Conservation (phyloP, 2,113 vertebrate genomes). For the Alethe castanea region DNA sequence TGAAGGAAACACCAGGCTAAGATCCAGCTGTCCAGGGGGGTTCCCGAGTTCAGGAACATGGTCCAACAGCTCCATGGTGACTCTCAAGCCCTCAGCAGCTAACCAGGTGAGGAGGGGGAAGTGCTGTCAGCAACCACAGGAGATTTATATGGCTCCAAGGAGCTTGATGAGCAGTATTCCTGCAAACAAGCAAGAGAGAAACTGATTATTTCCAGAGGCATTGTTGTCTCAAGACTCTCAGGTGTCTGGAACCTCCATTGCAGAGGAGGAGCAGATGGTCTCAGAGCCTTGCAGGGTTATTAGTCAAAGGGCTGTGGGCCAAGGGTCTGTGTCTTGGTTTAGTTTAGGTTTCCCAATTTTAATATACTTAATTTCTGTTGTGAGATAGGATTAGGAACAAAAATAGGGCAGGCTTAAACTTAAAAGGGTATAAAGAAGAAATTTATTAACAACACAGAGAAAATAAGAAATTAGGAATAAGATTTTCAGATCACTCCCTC, state of each 20-base stretch:
- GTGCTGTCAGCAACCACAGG: neutral
- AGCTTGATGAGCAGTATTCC: fast-evolving
- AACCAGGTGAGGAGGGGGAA: neutral
- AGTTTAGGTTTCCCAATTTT: too few relatives aligned
- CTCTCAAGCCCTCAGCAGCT: neutral
- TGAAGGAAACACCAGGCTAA: neutral
- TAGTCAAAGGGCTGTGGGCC: neutral
- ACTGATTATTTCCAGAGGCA: neutral
- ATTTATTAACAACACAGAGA: too few relatives aligned
- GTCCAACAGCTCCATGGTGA: neutral
- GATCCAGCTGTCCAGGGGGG: neutral
- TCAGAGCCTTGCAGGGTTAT: neutral
- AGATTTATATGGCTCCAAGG: neutral
- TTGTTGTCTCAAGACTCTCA: neutral
- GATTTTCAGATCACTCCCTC: too few relatives aligned
- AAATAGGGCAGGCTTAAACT: too few relatives aligned
- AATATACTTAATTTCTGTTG: too few relatives aligned
- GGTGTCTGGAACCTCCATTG: neutral
- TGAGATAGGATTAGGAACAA: too few relatives aligned
- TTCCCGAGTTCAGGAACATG: neutral
- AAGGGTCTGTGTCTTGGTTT: neutral
- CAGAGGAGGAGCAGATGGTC: neutral
- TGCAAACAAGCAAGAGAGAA: neutral
- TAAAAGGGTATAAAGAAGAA: too few relatives aligned
- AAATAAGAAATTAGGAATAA: too few relatives aligned